Conservation (phyloP, 2,113 vertebrate genomes). For the Ailuropoda melanoleuca region DNA sequence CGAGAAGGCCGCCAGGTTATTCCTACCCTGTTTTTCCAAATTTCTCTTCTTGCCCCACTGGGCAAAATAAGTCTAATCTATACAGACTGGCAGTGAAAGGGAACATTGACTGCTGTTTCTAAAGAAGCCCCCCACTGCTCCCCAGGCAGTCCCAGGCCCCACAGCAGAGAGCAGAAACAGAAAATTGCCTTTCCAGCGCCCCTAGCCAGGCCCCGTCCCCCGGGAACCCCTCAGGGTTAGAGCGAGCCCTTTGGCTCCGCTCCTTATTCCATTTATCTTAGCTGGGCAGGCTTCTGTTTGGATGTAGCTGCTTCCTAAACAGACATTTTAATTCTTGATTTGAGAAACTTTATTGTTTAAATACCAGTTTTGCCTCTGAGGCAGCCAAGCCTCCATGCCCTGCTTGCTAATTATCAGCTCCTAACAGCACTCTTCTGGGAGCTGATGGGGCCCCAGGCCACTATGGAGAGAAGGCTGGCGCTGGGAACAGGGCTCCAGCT, state of each 20-base stretch:
- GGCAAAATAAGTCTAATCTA: neutral
- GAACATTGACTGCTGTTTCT: neutral
- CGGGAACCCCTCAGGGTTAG: neutral
- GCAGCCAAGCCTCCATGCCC: neutral
- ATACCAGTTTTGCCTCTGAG: slow-evolving; percentile 54
- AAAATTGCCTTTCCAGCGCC: neutral
- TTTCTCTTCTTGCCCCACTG: neutral
- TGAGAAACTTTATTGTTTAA: slow-evolving; percentile 69
- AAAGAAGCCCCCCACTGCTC: neutral
- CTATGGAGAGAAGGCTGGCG: neutral
- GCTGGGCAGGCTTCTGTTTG: neutral
- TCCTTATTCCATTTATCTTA: neutral
- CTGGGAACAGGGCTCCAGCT: neutral
- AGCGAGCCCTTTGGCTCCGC: neutral
- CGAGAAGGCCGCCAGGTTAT: neutral
- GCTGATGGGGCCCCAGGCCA: neutral
- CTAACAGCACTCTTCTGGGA: neutral
- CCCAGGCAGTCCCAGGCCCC: neutral
- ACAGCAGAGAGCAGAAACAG: neutral
- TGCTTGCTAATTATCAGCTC: slow-evolving; percentile 56
- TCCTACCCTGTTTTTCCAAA: neutral
- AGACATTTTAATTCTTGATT: slow-evolving; percentile 54
- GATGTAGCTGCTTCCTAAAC: slow-evolving; percentile 35
- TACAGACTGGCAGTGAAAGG: neutral
- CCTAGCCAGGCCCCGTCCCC: neutral